These are phyloP conservation scores for Helicoverpa armigera DNA, from an alignment of 1,140 invertebrate genomes.

Conservation along the genomic window DNA sequence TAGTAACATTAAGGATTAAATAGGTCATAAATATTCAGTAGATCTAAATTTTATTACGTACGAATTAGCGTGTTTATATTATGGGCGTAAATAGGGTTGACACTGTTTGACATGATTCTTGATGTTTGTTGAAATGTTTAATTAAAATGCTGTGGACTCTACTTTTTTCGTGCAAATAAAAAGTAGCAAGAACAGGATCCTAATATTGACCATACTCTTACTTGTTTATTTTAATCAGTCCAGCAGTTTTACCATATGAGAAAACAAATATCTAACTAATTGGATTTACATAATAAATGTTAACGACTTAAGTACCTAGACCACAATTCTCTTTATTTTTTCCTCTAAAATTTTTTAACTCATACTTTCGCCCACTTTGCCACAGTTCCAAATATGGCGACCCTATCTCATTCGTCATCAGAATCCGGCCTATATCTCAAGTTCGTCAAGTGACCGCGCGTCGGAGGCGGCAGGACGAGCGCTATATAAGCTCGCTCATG, in stretches of 20 bases:
- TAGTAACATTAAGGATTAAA: constrained; percentile 1
- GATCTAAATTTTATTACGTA: constrained; percentile 1
- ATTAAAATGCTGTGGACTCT: not conserved
- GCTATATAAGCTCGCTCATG: constrained; percentile 60
- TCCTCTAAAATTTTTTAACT: not conserved
- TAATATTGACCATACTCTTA: too few relatives aligned
- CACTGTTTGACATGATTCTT: not conserved
- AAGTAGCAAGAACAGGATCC: too few relatives aligned
- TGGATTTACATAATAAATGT: not conserved
- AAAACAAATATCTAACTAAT: too few relatives aligned
- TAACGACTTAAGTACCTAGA: not conserved
- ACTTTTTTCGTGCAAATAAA: too few relatives aligned
- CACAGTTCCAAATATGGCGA: constrained; percentile 31
- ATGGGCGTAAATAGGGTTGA: not conserved
- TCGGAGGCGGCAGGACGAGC: constrained; percentile 29
- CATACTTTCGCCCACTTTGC: too few relatives aligned
- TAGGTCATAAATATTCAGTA: constrained; percentile 20
- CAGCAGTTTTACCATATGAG: too few relatives aligned
- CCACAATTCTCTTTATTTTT: not conserved
- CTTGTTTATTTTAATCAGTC: too few relatives aligned
- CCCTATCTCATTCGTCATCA: constrained; percentile 22
- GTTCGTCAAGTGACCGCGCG: constrained; percentile 63
- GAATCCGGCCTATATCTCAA: constrained; percentile 61
- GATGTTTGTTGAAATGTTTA: not conserved
- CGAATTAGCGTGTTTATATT: not conserved